phyloP scores from a whole-genome alignment of 2,113 vertebrate species.

The Hucho hucho region DNA sequence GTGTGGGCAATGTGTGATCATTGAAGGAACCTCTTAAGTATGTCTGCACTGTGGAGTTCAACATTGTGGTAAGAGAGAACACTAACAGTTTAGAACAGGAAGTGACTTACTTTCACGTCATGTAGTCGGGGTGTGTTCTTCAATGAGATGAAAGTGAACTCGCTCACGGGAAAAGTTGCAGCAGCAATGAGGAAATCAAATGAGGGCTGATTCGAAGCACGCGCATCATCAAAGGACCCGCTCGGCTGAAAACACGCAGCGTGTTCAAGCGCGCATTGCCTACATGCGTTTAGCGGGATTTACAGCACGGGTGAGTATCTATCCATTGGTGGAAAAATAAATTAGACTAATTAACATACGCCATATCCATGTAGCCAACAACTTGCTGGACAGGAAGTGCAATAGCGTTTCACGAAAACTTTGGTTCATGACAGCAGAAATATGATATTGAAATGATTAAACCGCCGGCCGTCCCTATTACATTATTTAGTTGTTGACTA shows the following conservation, averaged over 20 bases:
- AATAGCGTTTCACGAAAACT: neutral
- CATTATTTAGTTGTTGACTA: too few species aligned
- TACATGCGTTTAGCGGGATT: neutral
- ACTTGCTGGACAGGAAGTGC: neutral
- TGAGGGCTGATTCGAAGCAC: neutral
- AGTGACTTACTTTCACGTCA: constrained; percentile 48
- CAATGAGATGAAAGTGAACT: constrained; percentile 29
- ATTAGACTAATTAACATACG: too few species aligned
- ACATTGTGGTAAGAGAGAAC: neutral
- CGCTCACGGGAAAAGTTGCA: neutral
- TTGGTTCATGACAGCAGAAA: too few species aligned
- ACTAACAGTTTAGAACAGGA: constrained; percentile 28
- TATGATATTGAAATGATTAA: too few species aligned
- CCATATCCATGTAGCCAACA: neutral
- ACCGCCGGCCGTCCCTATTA: too few species aligned
- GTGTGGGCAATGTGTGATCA: neutral
- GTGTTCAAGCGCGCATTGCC: neutral
- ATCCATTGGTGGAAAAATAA: too few species aligned
- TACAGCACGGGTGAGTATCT: constrained; percentile 18
- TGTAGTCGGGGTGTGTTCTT: constrained; percentile 33
- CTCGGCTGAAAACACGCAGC: neutral
- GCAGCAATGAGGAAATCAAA: neutral
- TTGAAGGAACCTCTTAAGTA: neutral
- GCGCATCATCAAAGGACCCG: neutral
- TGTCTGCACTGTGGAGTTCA: neutral